Evolutionary conservation across 2,888 invertebrate genomes (phyloP).

Genomic region (Agonopterix alstromeriana): DNA sequence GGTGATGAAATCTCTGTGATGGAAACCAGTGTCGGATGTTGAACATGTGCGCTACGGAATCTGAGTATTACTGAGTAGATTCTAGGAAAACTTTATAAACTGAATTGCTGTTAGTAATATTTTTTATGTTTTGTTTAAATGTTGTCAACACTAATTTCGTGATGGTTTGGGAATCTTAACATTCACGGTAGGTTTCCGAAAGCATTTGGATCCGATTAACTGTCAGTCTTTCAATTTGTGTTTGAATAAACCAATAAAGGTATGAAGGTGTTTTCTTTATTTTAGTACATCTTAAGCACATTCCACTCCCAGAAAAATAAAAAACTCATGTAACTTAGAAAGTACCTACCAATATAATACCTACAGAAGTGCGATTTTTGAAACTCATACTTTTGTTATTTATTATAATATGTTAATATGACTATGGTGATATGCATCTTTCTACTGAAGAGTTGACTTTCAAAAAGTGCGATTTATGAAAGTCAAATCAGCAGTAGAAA

Average conservation of each 20-base stretch:
- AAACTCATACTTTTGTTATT: too few relatives aligned
- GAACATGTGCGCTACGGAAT: slow-evolving; percentile 58
- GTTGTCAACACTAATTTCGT: slow-evolving; percentile 70
- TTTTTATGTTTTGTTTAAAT: slow-evolving; percentile 67
- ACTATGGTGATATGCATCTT: too few relatives aligned
- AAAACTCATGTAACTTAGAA: too few relatives aligned
- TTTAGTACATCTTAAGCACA: too few relatives aligned
- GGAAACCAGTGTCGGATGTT: slow-evolving; percentile 61
- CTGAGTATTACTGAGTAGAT: slow-evolving; percentile 70
- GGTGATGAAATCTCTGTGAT: slow-evolving; percentile 71
- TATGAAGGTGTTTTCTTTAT: slow-evolving; percentile 18
- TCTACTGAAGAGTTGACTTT: too few relatives aligned
- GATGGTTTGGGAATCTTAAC: slow-evolving; percentile 59
- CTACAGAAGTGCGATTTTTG: too few relatives aligned
- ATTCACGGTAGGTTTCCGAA: slow-evolving; percentile 49
- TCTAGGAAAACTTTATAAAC: slow-evolving; percentile 58
- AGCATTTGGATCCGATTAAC: slow-evolving; percentile 62
- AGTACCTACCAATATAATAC: too few relatives aligned
- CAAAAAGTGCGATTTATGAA: too few relatives aligned
- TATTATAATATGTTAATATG: too few relatives aligned
- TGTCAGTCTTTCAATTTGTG: slow-evolving; percentile 73
- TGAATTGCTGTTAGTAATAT: slow-evolving; percentile 71
- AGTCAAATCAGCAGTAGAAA: too few relatives aligned
- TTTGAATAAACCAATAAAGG: slow-evolving; percentile 71
- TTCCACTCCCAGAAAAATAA: too few relatives aligned